Conservation (phyloP, 2,888 invertebrate species). For the Cantharis rufa region DNA sequence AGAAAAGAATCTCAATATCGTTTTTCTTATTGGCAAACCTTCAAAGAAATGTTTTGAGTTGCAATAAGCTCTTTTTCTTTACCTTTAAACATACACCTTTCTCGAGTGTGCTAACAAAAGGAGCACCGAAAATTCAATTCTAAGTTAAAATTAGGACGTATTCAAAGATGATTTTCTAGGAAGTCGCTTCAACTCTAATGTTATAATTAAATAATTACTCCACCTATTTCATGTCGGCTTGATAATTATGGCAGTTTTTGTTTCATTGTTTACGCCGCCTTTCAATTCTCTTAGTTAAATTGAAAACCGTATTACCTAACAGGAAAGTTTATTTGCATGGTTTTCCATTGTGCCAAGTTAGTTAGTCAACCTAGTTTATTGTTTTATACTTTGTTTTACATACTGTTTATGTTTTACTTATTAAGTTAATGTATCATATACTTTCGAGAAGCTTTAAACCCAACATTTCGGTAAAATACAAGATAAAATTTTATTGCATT, state of each 20-base stretch:
- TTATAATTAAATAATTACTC: constrained; percentile 54
- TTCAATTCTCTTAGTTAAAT: constrained; percentile 18
- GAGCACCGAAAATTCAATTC: constrained; percentile 27
- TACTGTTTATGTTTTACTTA: neutral
- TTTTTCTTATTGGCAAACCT: neutral
- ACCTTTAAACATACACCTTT: constrained; percentile 7
- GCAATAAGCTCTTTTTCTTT: constrained; percentile 19
- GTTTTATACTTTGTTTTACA: constrained; percentile 24
- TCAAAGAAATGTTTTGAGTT: constrained; percentile 11
- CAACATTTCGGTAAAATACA: neutral
- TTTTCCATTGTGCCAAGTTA: constrained; percentile 27
- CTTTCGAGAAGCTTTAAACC: neutral
- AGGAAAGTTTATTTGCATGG: constrained; percentile 29
- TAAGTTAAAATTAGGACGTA: constrained; percentile 23
- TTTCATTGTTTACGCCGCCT: constrained; percentile 30
- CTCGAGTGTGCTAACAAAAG: constrained; percentile 17
- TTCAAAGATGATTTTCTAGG: constrained; percentile 28
- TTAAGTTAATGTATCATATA: neutral
- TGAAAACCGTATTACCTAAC: constrained; percentile 30
- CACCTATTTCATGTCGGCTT: constrained; percentile 49
- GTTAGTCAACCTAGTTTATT: constrained; percentile 27
- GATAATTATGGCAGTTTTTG: constrained; percentile 36
- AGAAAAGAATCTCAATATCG: neutral
- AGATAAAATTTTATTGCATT: too few species aligned
- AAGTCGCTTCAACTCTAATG: constrained; percentile 35